Percentiles rank a stretch among this genome's conserved stretches.
Conservation (phyloP, 2,113 vertebrate species). For the Agapornis roseicollis region DNA sequence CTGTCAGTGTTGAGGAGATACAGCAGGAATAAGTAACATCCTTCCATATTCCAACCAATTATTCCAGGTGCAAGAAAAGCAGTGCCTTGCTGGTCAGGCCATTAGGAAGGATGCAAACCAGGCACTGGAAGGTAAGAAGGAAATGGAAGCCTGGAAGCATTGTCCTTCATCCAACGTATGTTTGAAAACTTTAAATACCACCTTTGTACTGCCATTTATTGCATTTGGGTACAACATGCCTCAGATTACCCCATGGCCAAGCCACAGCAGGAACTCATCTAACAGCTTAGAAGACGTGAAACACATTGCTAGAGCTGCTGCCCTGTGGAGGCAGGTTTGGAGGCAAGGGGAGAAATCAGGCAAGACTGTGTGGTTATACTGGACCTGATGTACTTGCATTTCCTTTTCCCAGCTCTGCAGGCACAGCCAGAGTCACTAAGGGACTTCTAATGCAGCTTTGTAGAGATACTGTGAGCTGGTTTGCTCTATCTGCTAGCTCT, state of each 20-base stretch:
- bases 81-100: neutral
- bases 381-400: neutral
- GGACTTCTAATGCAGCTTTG: neutral
- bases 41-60: rapidly evolving
- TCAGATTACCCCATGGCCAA: neutral
- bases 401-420: neutral
- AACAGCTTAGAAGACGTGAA: neutral
- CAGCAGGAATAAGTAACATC: neutral
- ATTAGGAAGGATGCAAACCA: neutral
- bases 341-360: neutral
- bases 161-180: rapidly evolving
- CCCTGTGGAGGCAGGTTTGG: rapidly evolving
- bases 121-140: neutral
- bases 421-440: neutral
- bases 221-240: rapidly evolving
- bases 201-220: too few species aligned
- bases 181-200: neutral
- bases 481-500: neutral
- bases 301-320: neutral
- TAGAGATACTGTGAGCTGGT: rapidly evolving
- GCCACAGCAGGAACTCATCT: neutral
- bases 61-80: neutral
- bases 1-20: neutral
- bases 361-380: neutral
- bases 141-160: neutral